These are phyloP conservation scores for Lithobius niger DNA, from an alignment of 1,140 invertebrate genomes.

Conservation along the genomic window DNA sequence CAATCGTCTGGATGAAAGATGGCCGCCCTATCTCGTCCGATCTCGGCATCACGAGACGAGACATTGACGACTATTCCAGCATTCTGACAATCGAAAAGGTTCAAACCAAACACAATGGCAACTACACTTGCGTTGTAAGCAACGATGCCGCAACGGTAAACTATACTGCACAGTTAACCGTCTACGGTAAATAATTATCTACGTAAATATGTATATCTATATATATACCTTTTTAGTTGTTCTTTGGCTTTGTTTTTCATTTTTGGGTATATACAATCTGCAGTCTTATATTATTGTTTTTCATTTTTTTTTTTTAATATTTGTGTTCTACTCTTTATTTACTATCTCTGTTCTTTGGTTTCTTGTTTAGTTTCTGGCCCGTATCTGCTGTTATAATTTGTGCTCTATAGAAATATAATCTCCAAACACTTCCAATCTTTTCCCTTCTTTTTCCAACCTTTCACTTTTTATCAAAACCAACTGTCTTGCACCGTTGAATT, in stretches of 20 bases:
- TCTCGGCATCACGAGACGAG: constrained; percentile 23
- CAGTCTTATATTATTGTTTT: constrained; percentile 1
- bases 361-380: neutral
- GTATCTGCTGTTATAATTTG: neutral
- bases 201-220: neutral
- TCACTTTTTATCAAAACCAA: constrained; percentile 18
- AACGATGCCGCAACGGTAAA: constrained; percentile 31
- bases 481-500: constrained; percentile 7
- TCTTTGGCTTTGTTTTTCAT: neutral
- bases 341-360: constrained; percentile 49
- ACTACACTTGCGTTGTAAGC: constrained; percentile 34
- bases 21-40: constrained; percentile 26
- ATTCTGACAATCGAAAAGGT: constrained; percentile 29
- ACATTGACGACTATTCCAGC: constrained; percentile 57
- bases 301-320: constrained; percentile 46
- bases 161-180: constrained; percentile 41
- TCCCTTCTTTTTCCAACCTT: neutral
- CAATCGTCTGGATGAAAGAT: constrained; percentile 31
- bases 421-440: neutral
- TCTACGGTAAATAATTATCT: constrained; percentile 52
- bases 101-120: constrained; percentile 30
- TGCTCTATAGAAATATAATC: neutral
- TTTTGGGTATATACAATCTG: neutral
- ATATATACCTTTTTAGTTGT: neutral
- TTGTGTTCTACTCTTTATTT: constrained; percentile 47